Percentiles rank a stretch among this genome's conserved stretches.
Conservation (phyloP, 2,888 invertebrate genomes). For the Drosophila nigritarsus region DNA sequence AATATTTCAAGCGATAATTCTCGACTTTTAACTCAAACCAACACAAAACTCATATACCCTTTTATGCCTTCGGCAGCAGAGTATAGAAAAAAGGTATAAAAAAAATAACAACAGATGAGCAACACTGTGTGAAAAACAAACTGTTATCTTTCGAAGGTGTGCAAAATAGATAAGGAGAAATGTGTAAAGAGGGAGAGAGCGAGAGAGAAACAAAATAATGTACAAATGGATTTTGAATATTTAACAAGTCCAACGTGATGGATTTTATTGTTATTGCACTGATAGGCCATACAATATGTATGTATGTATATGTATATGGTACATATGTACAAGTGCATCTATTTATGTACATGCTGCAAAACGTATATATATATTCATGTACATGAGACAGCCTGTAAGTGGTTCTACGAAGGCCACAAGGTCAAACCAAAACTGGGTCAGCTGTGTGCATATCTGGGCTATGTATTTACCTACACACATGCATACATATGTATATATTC, state of each 20-base stretch:
- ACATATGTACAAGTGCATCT: neutral
- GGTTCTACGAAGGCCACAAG: slow-evolving; percentile 67
- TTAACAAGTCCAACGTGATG: slow-evolving; percentile 5
- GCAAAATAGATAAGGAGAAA: slow-evolving; percentile 14
- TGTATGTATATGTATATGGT: neutral
- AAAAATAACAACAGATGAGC: slow-evolving; percentile 39
- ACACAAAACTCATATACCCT: neutral
- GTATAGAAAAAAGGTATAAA: neutral
- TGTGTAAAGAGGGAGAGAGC: slow-evolving; percentile 1
- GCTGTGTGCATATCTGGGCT: slow-evolving; percentile 56
- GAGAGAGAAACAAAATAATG: neutral
- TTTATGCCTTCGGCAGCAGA: neutral
- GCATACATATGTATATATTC: neutral
- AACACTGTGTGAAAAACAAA: slow-evolving; percentile 17
- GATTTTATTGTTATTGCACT: slow-evolving; percentile 15
- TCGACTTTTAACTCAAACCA: neutral
- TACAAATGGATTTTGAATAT: neutral
- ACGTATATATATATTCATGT: slow-evolving; percentile 5
- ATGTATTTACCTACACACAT: slow-evolving; percentile 10
- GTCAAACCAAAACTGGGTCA: slow-evolving; percentile 77
- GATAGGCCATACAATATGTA: slow-evolving; percentile 9
- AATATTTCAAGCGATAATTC: neutral
- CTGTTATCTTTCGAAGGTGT: slow-evolving; percentile 24
- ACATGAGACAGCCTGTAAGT: slow-evolving; percentile 27
- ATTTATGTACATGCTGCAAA: slow-evolving; percentile 10